Evolutionary conservation across 2,888 invertebrate species (phyloP).

Genomic region (Coenonympha glycerion): DNA sequence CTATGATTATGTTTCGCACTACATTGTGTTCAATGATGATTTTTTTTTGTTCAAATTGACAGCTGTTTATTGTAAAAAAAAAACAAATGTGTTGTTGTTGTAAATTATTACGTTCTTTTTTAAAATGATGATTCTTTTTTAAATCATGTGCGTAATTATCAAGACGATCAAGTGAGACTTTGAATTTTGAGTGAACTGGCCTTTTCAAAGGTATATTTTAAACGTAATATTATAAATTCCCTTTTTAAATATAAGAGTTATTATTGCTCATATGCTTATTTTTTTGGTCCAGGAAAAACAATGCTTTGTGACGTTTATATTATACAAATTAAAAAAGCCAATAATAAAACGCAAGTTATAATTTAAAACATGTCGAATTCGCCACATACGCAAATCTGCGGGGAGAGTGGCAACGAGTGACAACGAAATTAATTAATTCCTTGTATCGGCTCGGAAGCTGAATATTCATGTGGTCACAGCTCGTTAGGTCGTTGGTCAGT

Average conservation of each 20-base stretch:
- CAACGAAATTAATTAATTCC: conserved; percentile 59
- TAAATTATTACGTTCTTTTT: neutral
- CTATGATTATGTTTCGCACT: neutral
- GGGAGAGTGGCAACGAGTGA: conserved; percentile 37
- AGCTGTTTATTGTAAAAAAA: conserved; percentile 7
- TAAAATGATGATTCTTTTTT: too few relatives aligned
- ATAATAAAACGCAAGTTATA: conserved; percentile 4
- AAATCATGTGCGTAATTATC: too few relatives aligned
- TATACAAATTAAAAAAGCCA: neutral
- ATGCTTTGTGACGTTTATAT: too few relatives aligned
- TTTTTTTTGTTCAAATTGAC: conserved; percentile 3
- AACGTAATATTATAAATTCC: too few relatives aligned
- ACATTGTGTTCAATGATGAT: neutral
- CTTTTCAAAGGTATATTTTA: too few relatives aligned
- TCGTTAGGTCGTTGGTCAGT: conserved; percentile 71
- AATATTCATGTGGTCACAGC: conserved; percentile 70
- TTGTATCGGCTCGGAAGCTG: conserved; percentile 43
- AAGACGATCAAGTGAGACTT: too few relatives aligned
- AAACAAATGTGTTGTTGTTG: neutral
- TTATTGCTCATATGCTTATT: too few relatives aligned
- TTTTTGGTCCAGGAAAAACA: too few relatives aligned
- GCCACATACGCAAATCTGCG: conserved; percentile 19
- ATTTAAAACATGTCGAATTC: conserved; percentile 17
- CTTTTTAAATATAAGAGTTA: too few relatives aligned
- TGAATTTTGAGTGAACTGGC: too few relatives aligned